phyloP scores from a whole-genome alignment of 2,797 vertebrate species.

The Gambusia yucatana region DNA sequence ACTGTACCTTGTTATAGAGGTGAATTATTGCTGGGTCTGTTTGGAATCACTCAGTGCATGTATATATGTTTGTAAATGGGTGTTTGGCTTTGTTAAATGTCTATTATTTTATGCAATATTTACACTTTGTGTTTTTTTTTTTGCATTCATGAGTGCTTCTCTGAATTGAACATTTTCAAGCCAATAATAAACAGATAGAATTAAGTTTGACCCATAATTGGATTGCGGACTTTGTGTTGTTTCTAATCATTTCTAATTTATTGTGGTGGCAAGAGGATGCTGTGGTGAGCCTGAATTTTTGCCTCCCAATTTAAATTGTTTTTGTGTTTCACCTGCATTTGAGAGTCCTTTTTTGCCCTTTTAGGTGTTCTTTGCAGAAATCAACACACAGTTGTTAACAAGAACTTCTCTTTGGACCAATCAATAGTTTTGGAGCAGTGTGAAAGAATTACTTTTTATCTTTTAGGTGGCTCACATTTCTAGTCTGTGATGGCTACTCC shows the following conservation, averaged over 20 bases:
- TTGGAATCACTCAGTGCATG: slow-evolving; percentile 32
- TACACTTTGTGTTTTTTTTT: neutral
- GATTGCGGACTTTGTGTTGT: slow-evolving; percentile 60
- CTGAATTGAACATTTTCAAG: slow-evolving; percentile 36
- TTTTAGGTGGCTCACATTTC: neutral
- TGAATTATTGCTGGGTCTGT: slow-evolving; percentile 50
- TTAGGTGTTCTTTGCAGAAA: slow-evolving; percentile 22
- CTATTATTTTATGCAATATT: slow-evolving; percentile 6
- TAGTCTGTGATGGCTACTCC: slow-evolving; percentile 4
- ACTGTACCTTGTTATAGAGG: slow-evolving; percentile 63
- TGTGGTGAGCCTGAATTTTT: slow-evolving; percentile 61
- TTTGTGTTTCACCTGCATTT: slow-evolving; percentile 57
- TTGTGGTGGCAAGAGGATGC: slow-evolving; percentile 49
- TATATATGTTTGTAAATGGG: slow-evolving; percentile 13
- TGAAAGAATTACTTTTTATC: slow-evolving; percentile 13
- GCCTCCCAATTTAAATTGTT: slow-evolving; percentile 64
- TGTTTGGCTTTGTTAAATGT: slow-evolving; percentile 4
- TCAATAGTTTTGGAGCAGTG: neutral
- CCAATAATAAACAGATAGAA: slow-evolving; percentile 54
- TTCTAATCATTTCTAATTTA: slow-evolving; percentile 69
- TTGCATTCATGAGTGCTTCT: slow-evolving; percentile 11
- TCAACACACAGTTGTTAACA: slow-evolving; percentile 22
- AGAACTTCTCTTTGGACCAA: slow-evolving; percentile 23
- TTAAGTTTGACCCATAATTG: slow-evolving; percentile 63
- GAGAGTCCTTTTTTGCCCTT: slow-evolving; percentile 22